phyloP scores from a whole-genome alignment of 2,888 invertebrate genomes.

The Dicranocentrus wangi region DNA sequence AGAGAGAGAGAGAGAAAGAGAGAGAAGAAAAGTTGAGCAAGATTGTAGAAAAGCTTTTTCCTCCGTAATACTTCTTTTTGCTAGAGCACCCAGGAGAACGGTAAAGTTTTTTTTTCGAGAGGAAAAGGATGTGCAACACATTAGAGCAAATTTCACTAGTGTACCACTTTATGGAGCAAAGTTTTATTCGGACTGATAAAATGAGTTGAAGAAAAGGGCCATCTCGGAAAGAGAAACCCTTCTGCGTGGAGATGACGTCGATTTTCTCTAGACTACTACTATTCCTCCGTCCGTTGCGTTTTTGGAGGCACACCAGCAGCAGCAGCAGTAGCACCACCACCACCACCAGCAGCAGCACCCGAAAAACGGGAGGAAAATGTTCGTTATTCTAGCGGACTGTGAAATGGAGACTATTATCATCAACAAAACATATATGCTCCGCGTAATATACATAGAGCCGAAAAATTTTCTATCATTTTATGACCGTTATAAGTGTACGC shows the following conservation, averaged over 20 bases:
- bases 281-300: too few relatives aligned
- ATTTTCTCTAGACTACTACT: too few relatives aligned
- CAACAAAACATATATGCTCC: background rate
- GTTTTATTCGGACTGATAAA: conserved; percentile 10
- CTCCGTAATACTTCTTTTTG: background rate
- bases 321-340: too few relatives aligned
- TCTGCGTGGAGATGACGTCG: too few relatives aligned
- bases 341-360: too few relatives aligned
- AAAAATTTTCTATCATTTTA: too few relatives aligned
- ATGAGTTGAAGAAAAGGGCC: conserved; percentile 20
- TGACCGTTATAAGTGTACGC: background rate
- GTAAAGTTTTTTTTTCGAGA: background rate
- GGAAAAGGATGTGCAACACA: background rate
- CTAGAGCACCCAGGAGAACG: background rate
- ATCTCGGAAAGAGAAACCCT: too few relatives aligned
- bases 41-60: background rate
- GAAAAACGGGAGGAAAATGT: conserved; percentile 8
- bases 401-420: conserved; percentile 27
- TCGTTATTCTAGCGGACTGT: background rate
- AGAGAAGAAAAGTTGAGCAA: too few relatives aligned
- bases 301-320: too few relatives aligned
- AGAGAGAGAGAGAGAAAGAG: too few relatives aligned
- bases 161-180: conserved; percentile 1
- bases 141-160: conserved; percentile 15
- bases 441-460: too few relatives aligned